phyloP scores from a whole-genome alignment of 2,888 invertebrate species.

The Venusia cambrica region DNA sequence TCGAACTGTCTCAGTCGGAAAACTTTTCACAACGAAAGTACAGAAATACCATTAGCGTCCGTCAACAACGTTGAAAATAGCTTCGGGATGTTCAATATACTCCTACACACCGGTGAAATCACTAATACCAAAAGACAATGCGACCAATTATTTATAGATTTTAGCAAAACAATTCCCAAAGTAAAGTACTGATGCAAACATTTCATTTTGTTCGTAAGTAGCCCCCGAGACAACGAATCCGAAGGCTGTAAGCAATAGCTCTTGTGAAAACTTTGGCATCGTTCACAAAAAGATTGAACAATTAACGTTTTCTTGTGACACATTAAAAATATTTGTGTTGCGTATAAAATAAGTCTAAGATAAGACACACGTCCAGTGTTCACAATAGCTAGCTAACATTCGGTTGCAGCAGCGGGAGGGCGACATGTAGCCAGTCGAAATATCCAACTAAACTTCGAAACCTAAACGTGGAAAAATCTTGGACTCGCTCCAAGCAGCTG shows the following conservation, averaged over 20 bases:
- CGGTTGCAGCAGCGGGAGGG: conserved; percentile 40
- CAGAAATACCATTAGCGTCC: conserved; percentile 67
- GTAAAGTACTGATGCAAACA: background rate
- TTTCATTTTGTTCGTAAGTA: too few relatives aligned
- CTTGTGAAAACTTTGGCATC: conserved; percentile 22
- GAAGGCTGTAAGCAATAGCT: conserved; percentile 16
- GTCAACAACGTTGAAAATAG: conserved; percentile 60
- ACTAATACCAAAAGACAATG: conserved; percentile 11
- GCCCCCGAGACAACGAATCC: conserved; percentile 15
- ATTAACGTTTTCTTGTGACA: conserved; percentile 23
- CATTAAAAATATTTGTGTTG: conserved; percentile 21
- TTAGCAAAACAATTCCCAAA: background rate
- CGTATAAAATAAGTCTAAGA: conserved; percentile 14
- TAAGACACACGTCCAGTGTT: conserved; percentile 24
- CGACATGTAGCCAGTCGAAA: conserved; percentile 63
- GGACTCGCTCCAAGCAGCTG: conserved; percentile 78
- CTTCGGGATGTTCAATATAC: conserved; percentile 44
- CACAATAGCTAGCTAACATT: conserved; percentile 30
- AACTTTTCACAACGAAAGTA: conserved; percentile 65
- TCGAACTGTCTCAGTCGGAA: conserved; percentile 56
- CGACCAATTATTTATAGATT: conserved; percentile 7
- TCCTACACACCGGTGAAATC: conserved; percentile 29
- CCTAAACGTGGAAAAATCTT: conserved; percentile 80
- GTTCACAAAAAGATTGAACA: conserved; percentile 22
- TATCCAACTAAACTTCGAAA: conserved; percentile 75